Evolutionary conservation across 1,140 invertebrate genomes (phyloP).

Genomic region (Drosophila pectinifera): DNA sequence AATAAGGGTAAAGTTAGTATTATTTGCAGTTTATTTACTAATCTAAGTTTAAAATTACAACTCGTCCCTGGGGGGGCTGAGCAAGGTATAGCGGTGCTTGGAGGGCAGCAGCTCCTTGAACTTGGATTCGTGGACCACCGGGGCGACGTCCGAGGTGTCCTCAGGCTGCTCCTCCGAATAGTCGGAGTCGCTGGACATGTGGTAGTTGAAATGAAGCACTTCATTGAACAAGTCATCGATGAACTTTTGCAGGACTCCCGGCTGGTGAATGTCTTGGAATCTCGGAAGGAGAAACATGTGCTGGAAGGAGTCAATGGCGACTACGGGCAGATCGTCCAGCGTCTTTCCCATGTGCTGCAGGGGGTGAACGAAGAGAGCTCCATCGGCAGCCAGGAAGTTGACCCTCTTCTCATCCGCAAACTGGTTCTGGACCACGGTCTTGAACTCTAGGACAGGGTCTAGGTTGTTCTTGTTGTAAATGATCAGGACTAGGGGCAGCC

Average conservation of each 20-base stretch:
- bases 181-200: no score
- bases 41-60: slow-evolving; percentile 23
- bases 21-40: no score
- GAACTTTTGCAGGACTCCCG: slow-evolving; percentile 47
- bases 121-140: slow-evolving; percentile 39
- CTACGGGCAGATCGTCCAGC: slow-evolving; percentile 42
- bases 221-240: slow-evolving; percentile 23
- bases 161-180: no score
- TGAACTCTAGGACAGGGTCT: slow-evolving; percentile 28
- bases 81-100: slow-evolving; percentile 54
- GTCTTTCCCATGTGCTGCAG: slow-evolving; percentile 45
- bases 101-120: slow-evolving; percentile 57
- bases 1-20: no score
- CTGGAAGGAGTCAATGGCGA: slow-evolving; percentile 52
- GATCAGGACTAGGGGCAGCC: slow-evolving; percentile 44
- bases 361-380: slow-evolving; percentile 26
- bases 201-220: slow-evolving; percentile 28
- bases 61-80: slow-evolving; percentile 39
- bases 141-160: neutral
- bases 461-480: slow-evolving; percentile 43
- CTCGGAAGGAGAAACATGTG: slow-evolving; percentile 58
- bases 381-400: slow-evolving; percentile 50
- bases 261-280: slow-evolving; percentile 45
- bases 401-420: slow-evolving; percentile 15
- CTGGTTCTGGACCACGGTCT: slow-evolving; percentile 5